Base-by-base conservation (phyloP, 2,113 vertebrate species). In the Paedocypris sp. region DNA sequence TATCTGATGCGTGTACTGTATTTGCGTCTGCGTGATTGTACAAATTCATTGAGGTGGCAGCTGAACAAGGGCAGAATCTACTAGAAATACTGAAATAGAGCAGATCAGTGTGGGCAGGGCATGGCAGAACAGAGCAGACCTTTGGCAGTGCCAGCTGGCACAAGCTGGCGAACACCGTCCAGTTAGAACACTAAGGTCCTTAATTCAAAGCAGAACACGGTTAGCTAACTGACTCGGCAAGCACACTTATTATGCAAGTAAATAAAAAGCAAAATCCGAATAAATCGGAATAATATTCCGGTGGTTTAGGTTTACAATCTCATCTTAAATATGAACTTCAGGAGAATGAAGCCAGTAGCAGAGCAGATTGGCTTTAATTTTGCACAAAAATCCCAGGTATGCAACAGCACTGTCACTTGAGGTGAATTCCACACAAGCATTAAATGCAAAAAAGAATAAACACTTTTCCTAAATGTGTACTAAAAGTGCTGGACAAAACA, bases 121-220 rank as follows among this genome's bases (percentile, higher is more conserved):
- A 28, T 28, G 23, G 52, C 36, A 41, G 36, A 56, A 56, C 51
- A 19, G 33, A 28, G 23, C 29, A 36, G 32, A 59, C 25, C 8
- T 58, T 11, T 18, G n/a, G 45, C 38, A 38, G 4, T 42, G 38
- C 38, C 46, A 68, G 36, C 60, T 51, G 47, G 47, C 60, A 35
- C n/a, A 52, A 22, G 26, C 13, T 8, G 1, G 9, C 4, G 35
- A 41, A 56, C 36, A 56, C 28, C 6, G 23, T 41, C 22, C 36
- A 39, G 22, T 38, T 39, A 16, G 33, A 54, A 54, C 52, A 28
- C 23, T 2, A 15, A n/a, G 36, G 25, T 15, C 15, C 15, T 11
- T 56, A 56, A 56, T 56, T 11, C 6, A 18, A 41, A 12, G 35
- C 5, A 29, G 15, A 52, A 36, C 10, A 35, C 33, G 12, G 31